A percentile compares a stretch with the other conserved stretches of the same genome.
Conservation (phyloP, 2,113 vertebrate genomes). For the Chauna torquata region DNA sequence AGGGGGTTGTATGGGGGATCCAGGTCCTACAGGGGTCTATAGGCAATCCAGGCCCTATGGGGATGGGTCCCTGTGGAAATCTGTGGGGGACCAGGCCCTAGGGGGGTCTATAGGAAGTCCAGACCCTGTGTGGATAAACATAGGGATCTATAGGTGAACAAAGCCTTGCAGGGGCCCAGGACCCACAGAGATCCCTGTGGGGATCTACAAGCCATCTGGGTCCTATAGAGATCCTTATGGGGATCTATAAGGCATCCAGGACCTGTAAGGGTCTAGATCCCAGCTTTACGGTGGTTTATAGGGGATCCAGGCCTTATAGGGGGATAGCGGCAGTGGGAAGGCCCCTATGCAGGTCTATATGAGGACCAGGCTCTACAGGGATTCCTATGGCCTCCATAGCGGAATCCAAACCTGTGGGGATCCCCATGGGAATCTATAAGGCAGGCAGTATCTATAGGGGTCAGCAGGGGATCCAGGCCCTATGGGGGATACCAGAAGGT, state of each 20-base stretch:
- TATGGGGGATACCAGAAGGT: background rate
- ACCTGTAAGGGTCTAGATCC: background rate
- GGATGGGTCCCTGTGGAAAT: too few species aligned
- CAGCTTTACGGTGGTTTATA: background rate
- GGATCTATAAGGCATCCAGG: too few species aligned
- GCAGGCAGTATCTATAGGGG: background rate
- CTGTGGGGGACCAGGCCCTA: background rate
- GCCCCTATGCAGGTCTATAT: background rate
- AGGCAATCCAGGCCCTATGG: too few species aligned
- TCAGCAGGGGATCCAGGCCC: background rate
- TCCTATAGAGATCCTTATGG: background rate
- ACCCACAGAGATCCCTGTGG: background rate
- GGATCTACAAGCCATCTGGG: background rate
- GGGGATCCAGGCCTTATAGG: background rate
- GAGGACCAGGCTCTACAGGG: background rate
- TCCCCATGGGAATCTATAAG: background rate
- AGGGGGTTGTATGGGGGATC: background rate
- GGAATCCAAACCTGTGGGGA: background rate
- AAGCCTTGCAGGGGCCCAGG: background rate
- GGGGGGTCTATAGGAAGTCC: background rate
- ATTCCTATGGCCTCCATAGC: background rate
- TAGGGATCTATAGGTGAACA: too few species aligned
- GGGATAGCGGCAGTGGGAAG: background rate
- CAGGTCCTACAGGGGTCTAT: background rate
- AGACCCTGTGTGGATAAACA: too few species aligned